Base-by-base conservation (phyloP, 1,140 invertebrate genomes). In the Trachymyrmex cornetzi region DNA sequence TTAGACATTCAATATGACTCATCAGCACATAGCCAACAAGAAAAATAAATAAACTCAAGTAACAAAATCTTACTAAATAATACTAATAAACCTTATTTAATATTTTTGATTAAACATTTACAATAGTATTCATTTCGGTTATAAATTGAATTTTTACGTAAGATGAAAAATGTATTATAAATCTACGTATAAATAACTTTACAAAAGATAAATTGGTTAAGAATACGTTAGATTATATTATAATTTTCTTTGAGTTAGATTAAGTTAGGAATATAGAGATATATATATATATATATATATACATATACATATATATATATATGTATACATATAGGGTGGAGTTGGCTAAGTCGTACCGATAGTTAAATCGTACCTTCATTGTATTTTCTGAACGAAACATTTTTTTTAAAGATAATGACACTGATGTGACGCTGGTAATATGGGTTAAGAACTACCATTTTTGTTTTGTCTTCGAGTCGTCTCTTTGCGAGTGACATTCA, bases 121-220 rank as follows among this genome's bases (percentile, higher is more conserved):
- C 3, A 7, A 57, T 48, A 38, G 7, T 38, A 44, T 22, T 0
- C n/a, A 14, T 14, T 48, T 30, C 19, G 4, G 5, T 30, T 2
- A 38, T n/a, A 55, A 50, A 5, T 74, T 74, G 0, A 2, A 38
- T 24, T 59, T 38, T 24, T 2, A 75, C 0, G 6, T 55, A 5
- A 59, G 57, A 57, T 22, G 3, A 34, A 3, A 2, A 74, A 34
- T 14, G 34, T 24, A 30, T 19, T 9, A 72, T n/a, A 34, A 27
- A 55, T 53, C 5, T 3, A 72, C 12, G 44, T 59, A 14, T 59
- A 14, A 69, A 55, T 74, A 6, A 77, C 19, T 63, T 63, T 27
- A 3, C 38, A 44, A 30, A 77, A 30, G 24, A 30, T 77, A 77
- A 44, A 77, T 77, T 64, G 38, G 16, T 63, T 77, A 64, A 48